Evolutionary conservation across 2,113 vertebrate species (phyloP), one percentile per base, ranked within the genome.

Genomic region (Cyanistes caeruleus): DNA sequence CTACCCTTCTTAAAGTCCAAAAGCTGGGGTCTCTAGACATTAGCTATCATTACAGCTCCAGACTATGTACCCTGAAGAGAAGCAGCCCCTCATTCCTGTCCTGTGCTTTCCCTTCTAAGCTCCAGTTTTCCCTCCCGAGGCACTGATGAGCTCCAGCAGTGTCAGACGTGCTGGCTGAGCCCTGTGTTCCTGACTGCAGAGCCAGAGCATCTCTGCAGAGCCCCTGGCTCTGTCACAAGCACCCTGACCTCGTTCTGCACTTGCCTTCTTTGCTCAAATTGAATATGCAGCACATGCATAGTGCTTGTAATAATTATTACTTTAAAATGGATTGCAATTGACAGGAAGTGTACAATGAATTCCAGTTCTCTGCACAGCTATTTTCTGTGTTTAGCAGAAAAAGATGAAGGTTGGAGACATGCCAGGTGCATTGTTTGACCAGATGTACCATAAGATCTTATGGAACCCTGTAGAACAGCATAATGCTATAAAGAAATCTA

Each of bases 341-440:
- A 76, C 89, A 85, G 82, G 73, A 96, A 77, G 64, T 8, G 33
- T 46, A 69, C 84, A 84, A 89, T 33, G 69, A 74, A 91, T 64
- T 62, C 44, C 58, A 64, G 59, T 46, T 80, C 84, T 75, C 59
- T 39, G 30, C 43, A 77, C 35, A 77, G 85, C 88, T 88, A 75
- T 92, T 97, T 95, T 96, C 69, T 73, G 33, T 49, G 73, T 87
- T 96, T 93, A 93, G 67, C 53, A 96, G 73, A 53, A 94, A 92
- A 64, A 58, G 65, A n/a, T 60, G 35, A 67, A 70, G 68, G 48
- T 1, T 95, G 94, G 93, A 64, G 76, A 48, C 3, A 0, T 60
- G 76, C 94, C 87, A 97, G 51, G 53, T 77, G 65, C 53, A 96
- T 96, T 97, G 92, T 97, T 74, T 95, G 92, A 79, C 87, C 87